phyloP scores from a whole-genome alignment of 2,888 invertebrate genomes.

The Hemicrepidius hirtus region DNA sequence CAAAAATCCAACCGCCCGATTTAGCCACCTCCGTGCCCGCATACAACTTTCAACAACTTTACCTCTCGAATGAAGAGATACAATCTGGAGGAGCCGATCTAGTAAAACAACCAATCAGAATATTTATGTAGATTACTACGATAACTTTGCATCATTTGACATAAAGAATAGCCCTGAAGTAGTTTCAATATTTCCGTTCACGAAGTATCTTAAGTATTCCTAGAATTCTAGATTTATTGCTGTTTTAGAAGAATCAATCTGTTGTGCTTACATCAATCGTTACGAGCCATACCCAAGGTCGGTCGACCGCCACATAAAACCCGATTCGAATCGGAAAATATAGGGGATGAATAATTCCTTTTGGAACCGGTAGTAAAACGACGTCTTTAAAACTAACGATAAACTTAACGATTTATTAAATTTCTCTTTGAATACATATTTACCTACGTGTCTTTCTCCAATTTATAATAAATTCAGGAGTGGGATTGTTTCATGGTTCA shows the following conservation, averaged over 20 bases:
- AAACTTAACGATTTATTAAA: constrained; percentile 43
- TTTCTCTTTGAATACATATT: constrained; percentile 17
- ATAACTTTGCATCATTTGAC: constrained; percentile 63
- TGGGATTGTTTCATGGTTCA: not conserved
- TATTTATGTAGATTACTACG: constrained; percentile 67
- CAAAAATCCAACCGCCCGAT: constrained; percentile 24
- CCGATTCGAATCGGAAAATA: constrained; percentile 26
- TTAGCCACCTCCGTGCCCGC: constrained; percentile 50
- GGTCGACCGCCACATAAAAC: constrained; percentile 34
- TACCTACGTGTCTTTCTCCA: not conserved
- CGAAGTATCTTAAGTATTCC: constrained; percentile 53
- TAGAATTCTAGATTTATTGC: constrained; percentile 59
- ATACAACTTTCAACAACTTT: constrained; percentile 61
- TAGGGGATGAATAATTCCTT: constrained; percentile 38
- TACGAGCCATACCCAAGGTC: constrained; percentile 40
- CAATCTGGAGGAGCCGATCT: constrained; percentile 62
- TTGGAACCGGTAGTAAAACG: constrained; percentile 30
- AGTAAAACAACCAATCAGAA: constrained; percentile 65
- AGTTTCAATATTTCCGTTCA: constrained; percentile 56
- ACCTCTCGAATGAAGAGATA: constrained; percentile 62
- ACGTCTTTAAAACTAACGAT: constrained; percentile 27
- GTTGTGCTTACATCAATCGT: constrained; percentile 49
- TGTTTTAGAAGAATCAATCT: constrained; percentile 59
- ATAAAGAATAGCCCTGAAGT: constrained; percentile 57
- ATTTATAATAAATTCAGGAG: too few relatives aligned